Evolutionary conservation across 2,113 vertebrate genomes (phyloP).

Genomic region (Ailurus styani): DNA sequence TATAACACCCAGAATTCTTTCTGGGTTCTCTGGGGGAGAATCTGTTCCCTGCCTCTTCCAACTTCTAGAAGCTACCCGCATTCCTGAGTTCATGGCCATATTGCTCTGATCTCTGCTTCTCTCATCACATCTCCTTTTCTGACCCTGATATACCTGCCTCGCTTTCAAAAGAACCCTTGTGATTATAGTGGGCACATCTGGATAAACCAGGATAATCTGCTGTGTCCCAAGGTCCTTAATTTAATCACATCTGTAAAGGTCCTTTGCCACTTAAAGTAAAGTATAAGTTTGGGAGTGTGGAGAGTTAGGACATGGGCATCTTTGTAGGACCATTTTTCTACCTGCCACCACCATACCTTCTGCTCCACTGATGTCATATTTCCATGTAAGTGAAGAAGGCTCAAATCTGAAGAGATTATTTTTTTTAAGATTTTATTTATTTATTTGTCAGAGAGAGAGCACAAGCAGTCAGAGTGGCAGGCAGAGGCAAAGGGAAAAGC

Average conservation of each 20-base stretch:
- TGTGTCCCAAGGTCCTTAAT: neutral
- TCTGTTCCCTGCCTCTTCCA: neutral
- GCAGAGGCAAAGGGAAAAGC: too few relatives aligned
- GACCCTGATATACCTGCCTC: neutral
- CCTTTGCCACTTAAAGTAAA: neutral
- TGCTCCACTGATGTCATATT: neutral
- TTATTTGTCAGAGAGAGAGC: too few relatives aligned
- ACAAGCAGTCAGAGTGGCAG: too few relatives aligned
- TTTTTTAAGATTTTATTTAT: too few relatives aligned
- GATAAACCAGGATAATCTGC: neutral
- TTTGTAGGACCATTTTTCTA: neutral
- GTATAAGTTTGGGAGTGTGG: neutral
- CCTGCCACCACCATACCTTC: neutral
- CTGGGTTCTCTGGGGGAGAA: neutral
- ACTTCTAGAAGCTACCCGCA: neutral
- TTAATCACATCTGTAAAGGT: neutral
- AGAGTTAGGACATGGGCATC: neutral
- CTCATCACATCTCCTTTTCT: neutral
- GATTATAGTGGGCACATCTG: neutral
- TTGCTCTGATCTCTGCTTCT: neutral
- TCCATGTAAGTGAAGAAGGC: neutral
- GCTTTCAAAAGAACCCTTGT: neutral
- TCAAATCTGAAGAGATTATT: neutral
- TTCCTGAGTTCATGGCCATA: neutral
- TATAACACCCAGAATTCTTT: neutral